Evolutionary conservation across 2,113 vertebrate species (phyloP), one percentile per base, ranked within the genome.

Genomic region (Aviceda subcristata): DNA sequence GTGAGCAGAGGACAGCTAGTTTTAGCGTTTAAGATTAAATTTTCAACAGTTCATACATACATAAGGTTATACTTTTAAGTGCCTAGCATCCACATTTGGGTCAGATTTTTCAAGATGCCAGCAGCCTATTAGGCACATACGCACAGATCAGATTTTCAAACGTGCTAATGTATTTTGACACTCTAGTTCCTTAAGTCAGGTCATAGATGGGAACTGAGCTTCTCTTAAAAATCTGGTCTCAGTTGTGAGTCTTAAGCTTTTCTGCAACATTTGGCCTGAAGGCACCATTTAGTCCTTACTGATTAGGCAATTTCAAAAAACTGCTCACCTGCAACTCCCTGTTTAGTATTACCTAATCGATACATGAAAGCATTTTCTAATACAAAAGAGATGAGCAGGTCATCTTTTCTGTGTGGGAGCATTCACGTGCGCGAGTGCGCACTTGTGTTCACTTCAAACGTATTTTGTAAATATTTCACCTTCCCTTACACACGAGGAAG

Each of bases 391-490:
- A 80, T 0, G 8, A 87, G 56, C 45, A 53, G 89, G 64, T 85
- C 85, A 67, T 38, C 63, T 75, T 74, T 56, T 62, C 72, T 3
- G 1, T 45, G 78, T 12, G 0, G 1, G 45, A 63, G 36, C 0
- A 1, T 34, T 64, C 19, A 32, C 1, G 0, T 13, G 63, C 3
- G 6, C 4, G 1, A 3, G n/a, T 14, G n/a, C 0, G 10, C 81
- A 32, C 59, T 62, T 6, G 48, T 20, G 79, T 71, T 64, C 48
- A 38, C 79, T 26, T 88, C 57, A 4, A 75, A 55, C 45, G 11
- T 64, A 41, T 85, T 94, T 80, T 93, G 87, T 76, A 95, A 95
- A 94, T 90, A 87, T 90, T 95, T 95, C 94, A 67, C 94, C 92
- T 96, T 93, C 89, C 85, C 92, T 90, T 85, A 88, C 94, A 93